Evolutionary conservation across 2,113 vertebrate species (phyloP).

Genomic region (Ancistrus triradiatus): DNA sequence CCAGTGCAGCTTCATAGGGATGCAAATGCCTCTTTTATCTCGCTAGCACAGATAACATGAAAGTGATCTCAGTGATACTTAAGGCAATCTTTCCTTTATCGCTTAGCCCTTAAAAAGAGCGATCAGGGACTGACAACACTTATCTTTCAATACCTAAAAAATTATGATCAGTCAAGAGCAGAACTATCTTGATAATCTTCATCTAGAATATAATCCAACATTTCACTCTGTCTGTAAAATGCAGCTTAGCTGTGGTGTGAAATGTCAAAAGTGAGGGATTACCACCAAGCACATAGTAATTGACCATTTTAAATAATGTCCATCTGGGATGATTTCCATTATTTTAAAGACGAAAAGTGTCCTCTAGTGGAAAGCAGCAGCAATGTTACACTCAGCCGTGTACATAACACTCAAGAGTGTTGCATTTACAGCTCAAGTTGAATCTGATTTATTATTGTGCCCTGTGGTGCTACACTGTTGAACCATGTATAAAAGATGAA

Average conservation of each 20-base stretch:
- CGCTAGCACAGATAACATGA: slow-evolving; percentile 27
- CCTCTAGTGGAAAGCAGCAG: slow-evolving; percentile 35
- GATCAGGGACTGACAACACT: slow-evolving; percentile 44
- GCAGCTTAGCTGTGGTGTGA: slow-evolving; percentile 23
- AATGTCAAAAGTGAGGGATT: slow-evolving; percentile 42
- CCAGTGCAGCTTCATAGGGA: slow-evolving; percentile 29
- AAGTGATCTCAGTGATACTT: slow-evolving; percentile 29
- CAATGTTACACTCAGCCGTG: background rate
- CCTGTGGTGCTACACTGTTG: too few species aligned
- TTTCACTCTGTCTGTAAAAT: too few species aligned
- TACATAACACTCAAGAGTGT: background rate
- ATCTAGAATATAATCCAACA: slow-evolving; percentile 18
- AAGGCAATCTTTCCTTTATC: slow-evolving; percentile 35
- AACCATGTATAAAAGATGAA: too few species aligned
- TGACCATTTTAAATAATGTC: slow-evolving; percentile 9
- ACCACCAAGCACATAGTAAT: slow-evolving; percentile 13
- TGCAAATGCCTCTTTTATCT: slow-evolving; percentile 38
- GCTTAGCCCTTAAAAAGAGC: slow-evolving; percentile 29
- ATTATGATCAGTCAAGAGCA: slow-evolving; percentile 19
- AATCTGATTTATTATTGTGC: background rate
- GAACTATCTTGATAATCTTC: slow-evolving; percentile 34
- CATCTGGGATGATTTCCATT: background rate
- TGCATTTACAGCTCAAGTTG: too few species aligned
- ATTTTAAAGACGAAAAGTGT: slow-evolving; percentile 33
- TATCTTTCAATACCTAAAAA: slow-evolving; percentile 22